phyloP scores from a whole-genome alignment of 2,888 invertebrate species.

The Cinara cedri region DNA sequence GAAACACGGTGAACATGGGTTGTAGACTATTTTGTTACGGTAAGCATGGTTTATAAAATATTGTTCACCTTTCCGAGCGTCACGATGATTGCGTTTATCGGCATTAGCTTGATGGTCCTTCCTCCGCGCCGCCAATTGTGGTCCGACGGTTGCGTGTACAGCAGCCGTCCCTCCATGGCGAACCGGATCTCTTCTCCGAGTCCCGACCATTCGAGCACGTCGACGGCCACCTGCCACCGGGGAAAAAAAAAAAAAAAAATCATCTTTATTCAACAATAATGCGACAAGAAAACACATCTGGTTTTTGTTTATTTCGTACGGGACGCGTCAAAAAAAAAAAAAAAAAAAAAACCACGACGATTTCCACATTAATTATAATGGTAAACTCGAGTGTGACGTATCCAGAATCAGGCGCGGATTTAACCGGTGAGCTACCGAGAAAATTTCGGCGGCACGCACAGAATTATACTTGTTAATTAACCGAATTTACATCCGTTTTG shows the following conservation, averaged over 20 bases:
- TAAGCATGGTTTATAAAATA: background rate
- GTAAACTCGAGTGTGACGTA: background rate
- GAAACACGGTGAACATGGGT: background rate
- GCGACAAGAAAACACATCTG: too few species aligned
- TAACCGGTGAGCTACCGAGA: too few species aligned
- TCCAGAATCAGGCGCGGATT: too few species aligned
- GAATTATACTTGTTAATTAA: too few species aligned
- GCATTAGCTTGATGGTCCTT: constrained; percentile 84
- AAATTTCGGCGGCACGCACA: too few species aligned
- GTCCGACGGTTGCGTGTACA: constrained; percentile 88
- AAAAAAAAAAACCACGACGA: background rate
- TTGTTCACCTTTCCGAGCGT: constrained; percentile 84
- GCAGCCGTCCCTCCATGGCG: constrained; percentile 85
- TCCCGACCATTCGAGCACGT: constrained; percentile 92
- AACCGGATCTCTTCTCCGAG: constrained; percentile 81
- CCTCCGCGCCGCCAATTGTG: constrained; percentile 85
- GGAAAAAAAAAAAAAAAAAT: background rate
- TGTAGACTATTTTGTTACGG: too few species aligned
- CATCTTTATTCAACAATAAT: too few species aligned
- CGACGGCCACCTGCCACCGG: constrained; percentile 77
- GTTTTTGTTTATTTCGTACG: too few species aligned
- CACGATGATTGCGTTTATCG: constrained; percentile 87
- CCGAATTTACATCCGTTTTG: too few species aligned
- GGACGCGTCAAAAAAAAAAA: too few species aligned
- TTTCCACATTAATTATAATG: background rate